Evolutionary conservation across 2,888 invertebrate species (phyloP).

Genomic region (Hydriomena furcata): DNA sequence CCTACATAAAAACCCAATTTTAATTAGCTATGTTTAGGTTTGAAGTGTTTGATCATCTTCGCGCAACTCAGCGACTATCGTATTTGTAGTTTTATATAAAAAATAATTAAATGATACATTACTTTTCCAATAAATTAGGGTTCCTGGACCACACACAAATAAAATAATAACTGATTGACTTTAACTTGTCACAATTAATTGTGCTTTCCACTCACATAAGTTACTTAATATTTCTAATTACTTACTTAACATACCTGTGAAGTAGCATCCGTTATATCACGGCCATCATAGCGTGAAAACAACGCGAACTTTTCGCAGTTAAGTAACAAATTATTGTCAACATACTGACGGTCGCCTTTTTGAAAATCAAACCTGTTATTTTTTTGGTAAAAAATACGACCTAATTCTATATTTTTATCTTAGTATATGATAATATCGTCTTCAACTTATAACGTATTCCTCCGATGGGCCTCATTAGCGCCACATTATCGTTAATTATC

Average conservation of each 20-base stretch:
- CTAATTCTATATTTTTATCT: neutral
- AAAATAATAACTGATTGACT: neutral
- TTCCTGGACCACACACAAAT: neutral
- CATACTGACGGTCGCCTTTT: too few relatives aligned
- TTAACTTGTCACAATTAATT: neutral
- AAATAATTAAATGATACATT: too few relatives aligned
- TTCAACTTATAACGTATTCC: constrained; percentile 6
- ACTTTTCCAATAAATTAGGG: neutral
- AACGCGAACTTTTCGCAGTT: neutral
- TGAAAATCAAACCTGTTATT: neutral
- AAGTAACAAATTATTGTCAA: too few relatives aligned
- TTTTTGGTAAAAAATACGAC: neutral
- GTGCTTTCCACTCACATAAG: neutral
- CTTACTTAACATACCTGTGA: neutral
- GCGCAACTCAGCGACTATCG: too few relatives aligned
- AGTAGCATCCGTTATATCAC: neutral
- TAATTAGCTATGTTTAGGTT: too few relatives aligned
- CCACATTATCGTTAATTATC: constrained; percentile 29
- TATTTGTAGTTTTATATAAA: too few relatives aligned
- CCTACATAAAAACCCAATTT: too few relatives aligned
- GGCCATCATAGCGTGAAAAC: neutral
- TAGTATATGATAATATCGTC: constrained; percentile 1
- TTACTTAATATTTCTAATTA: neutral
- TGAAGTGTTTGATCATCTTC: too few relatives aligned
- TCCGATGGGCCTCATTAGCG: constrained; percentile 29